These are phyloP conservation scores for Pantelozetes paolii DNA, from an alignment of 2,888 invertebrate species.

Conservation along the genomic window DNA sequence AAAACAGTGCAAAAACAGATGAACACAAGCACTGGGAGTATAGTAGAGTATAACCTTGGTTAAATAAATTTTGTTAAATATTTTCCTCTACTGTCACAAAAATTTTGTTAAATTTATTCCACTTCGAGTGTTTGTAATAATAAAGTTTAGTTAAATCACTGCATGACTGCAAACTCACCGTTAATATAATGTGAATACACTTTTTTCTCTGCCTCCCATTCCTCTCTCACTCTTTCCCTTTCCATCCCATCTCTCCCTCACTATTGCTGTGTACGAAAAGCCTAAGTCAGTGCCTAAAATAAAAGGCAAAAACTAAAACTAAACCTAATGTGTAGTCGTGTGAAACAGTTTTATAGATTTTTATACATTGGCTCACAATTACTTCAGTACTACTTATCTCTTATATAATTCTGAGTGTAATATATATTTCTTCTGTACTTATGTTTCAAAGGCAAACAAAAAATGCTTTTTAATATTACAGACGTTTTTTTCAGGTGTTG, in stretches of 20 bases:
- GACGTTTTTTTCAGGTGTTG: too few relatives aligned
- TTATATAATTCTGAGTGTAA: slow-evolving; percentile 19
- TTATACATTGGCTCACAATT: slow-evolving; percentile 11
- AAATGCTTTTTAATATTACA: too few relatives aligned
- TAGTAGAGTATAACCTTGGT: too few relatives aligned
- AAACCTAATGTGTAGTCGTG: slow-evolving; percentile 25
- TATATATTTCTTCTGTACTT: not conserved
- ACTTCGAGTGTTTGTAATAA: slow-evolving; percentile 8
- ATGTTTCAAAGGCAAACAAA: not conserved
- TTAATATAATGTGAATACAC: slow-evolving; percentile 22
- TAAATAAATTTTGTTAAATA: slow-evolving; percentile 13
- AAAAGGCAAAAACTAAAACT: not conserved
- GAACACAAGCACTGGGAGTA: too few relatives aligned
- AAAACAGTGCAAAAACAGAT: not conserved
- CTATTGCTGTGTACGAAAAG: not conserved
- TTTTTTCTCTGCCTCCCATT: not conserved
- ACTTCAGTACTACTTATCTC: not conserved
- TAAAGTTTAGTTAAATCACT: slow-evolving; percentile 32
- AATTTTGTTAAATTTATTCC: slow-evolving; percentile 20
- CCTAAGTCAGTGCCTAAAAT: not conserved
- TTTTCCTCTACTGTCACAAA: not conserved
- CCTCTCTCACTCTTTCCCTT: not conserved
- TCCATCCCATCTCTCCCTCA: not conserved
- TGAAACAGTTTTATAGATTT: slow-evolving; percentile 29
- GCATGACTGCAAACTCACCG: slow-evolving; percentile 28